Evolutionary conservation across 2,888 invertebrate genomes (phyloP), one percentile per base, ranked within the genome.

Genomic region (Rhyacophila evoluta): DNA sequence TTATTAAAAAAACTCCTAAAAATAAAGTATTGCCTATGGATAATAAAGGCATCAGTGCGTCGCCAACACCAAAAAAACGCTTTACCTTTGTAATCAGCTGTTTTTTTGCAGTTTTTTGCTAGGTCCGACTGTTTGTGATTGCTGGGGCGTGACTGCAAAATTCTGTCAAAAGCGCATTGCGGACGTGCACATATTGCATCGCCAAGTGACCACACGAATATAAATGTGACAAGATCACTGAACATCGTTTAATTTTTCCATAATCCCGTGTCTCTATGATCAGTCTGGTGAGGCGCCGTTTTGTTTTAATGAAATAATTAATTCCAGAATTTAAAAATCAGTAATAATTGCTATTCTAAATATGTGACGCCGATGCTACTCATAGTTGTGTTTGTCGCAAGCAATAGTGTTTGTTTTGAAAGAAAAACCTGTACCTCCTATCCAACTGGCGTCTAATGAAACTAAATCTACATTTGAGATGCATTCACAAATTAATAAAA

Each of bases 71-170:
- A 55, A 37, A 74, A 68, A 75, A 76, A 55, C 72, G 79, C 80
- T 78, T 78, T 73, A 41, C 72, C 74, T 25, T 55, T 77, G 37
- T 41, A 75, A 80, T 80, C 80, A 80, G 80, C 80, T 80, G 80
- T 80, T 80, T 80, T 72, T 80, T 80, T 80, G 80, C 80, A 80
- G 80, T 80, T 80, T 80, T 80, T 78, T 80, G 75, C 75, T 69
- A 78, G 75, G 74, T 73, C 72, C 71, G 73, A 72, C 72, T 71
- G 37, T 72, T 55, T 77, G 39, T 38, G 72, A 33, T 80, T 72
- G 38, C 72, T 77, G 74, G 77, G 79, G 77, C 77, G 79, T 80
- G 77, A 80, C 79, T 71, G 33, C 70, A 29, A 73, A 55, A 74
- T 78, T 74, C 78, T 78, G 78, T 74, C 78, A 78, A 78, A 78